A percentile compares a stretch with the other conserved stretches of the same genome.
Evolutionary conservation across 2,113 vertebrate species (phyloP).

Genomic region (Chamaetylas fuelleborni): DNA sequence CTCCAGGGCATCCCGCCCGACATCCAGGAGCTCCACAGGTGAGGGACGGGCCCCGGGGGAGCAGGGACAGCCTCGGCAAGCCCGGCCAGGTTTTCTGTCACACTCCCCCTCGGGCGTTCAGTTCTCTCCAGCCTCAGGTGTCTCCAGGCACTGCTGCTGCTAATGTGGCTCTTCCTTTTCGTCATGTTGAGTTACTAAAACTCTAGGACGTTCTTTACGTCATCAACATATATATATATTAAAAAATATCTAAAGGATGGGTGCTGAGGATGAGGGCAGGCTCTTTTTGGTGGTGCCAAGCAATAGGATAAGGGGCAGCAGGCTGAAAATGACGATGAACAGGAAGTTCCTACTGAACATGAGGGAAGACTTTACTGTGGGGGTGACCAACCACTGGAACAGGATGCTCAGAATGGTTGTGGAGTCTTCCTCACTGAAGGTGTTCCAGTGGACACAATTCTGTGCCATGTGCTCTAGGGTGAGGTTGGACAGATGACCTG

Average conservation of each 20-base stretch:
- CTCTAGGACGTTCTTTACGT: not conserved
- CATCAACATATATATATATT: no score
- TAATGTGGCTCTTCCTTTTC: not conserved
- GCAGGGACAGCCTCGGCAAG: not conserved
- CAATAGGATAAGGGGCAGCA: not conserved
- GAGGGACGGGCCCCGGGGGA: not conserved
- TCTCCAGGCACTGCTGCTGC: not conserved
- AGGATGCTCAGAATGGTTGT: not conserved
- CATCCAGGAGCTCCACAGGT: constrained; percentile 90
- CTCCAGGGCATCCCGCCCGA: constrained; percentile 89
- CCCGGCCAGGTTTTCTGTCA: not conserved
- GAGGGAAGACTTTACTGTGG: not conserved
- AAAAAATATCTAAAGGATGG: not conserved
- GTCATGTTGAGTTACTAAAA: fast-evolving
- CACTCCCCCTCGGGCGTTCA: not conserved
- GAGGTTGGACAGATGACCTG: not conserved
- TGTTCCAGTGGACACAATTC: not conserved
- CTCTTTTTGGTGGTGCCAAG: not conserved
- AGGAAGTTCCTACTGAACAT: not conserved
- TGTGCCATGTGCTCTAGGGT: not conserved
- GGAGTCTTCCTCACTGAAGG: not conserved
- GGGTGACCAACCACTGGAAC: not conserved
- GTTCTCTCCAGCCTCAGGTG: not conserved
- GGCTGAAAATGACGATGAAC: not conserved
- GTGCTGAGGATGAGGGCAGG: not conserved